These are phyloP conservation scores for Centroberyx gerrardi DNA, from an alignment of 2,797 vertebrate genomes.

Conservation along the genomic window DNA sequence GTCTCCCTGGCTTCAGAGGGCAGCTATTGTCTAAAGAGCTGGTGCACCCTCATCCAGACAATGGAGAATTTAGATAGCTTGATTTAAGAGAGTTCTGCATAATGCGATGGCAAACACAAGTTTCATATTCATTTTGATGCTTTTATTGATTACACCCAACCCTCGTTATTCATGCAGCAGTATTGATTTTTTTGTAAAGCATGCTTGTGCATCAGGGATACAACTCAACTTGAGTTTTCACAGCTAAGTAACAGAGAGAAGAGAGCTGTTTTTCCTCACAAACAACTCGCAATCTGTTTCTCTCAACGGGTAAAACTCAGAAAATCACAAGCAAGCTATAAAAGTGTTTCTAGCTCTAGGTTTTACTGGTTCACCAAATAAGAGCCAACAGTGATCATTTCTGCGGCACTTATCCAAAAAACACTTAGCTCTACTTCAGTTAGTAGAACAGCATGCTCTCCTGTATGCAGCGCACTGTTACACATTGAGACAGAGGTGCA, in stretches of 20 bases:
- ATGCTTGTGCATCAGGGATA: conserved; percentile 5
- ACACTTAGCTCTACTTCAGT: conserved; percentile 10
- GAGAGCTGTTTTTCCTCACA: conserved; percentile 29
- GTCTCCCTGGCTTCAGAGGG: conserved; percentile 76
- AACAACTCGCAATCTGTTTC: conserved; percentile 10
- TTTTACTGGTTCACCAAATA: conserved; percentile 38
- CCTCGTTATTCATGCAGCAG: conserved; percentile 5
- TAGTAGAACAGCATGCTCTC: conserved; percentile 3
- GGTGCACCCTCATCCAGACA: conserved; percentile 73
- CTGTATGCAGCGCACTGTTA: conserved; percentile 5
- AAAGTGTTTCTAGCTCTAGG: conserved; percentile 19
- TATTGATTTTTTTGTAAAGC: conserved; percentile 31
- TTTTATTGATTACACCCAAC: conserved; percentile 28
- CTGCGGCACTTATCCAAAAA: conserved; percentile 27
- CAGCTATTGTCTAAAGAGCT: conserved; percentile 78
- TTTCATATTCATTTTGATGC: conserved; percentile 38
- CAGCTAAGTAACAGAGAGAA: background rate
- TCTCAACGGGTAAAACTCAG: conserved; percentile 19
- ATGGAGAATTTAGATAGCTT: conserved; percentile 67
- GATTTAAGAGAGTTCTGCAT: conserved; percentile 60
- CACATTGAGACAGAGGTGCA: conserved; percentile 17
- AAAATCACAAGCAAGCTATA: conserved; percentile 49
- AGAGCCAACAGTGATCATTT: conserved; percentile 44
- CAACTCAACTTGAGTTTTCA: conserved; percentile 10
- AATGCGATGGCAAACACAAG: conserved; percentile 48